Evolutionary conservation across 1,140 invertebrate species (phyloP).

Genomic region (Aphis craccivora): DNA sequence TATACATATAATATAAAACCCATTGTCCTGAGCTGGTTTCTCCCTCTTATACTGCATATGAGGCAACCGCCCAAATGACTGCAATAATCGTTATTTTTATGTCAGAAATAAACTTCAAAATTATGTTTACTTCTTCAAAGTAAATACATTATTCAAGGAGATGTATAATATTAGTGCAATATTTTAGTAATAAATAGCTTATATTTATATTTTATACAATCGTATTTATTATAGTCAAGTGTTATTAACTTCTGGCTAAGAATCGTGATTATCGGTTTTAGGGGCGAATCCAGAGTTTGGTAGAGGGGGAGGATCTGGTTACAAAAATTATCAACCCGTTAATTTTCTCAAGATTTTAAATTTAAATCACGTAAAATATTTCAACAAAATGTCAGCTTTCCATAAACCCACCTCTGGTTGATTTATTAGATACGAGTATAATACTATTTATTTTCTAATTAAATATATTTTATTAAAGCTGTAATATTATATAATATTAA

Average conservation of each 20-base stretch:
- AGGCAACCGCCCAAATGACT: background rate
- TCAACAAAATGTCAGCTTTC: background rate
- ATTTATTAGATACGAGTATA: background rate
- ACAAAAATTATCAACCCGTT: background rate
- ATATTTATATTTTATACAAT: conserved; percentile 20
- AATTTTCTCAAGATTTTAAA: background rate
- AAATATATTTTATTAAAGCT: background rate
- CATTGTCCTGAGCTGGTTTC: conserved; percentile 18
- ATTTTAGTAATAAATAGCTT: background rate
- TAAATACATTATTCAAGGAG: background rate
- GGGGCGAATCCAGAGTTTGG: background rate
- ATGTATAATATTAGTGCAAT: background rate
- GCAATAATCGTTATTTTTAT: conserved; percentile 42
- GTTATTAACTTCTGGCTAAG: background rate
- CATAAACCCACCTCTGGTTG: background rate
- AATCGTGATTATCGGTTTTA: background rate
- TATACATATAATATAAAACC: background rate
- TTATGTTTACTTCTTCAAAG: conserved; percentile 8
- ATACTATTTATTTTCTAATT: background rate
- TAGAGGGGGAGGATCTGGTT: background rate
- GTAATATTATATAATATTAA: background rate
- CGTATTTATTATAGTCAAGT: background rate
- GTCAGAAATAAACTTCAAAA: background rate
- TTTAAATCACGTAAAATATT: background rate
- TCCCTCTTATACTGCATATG: background rate